Evolutionary conservation across 2,113 vertebrate genomes (phyloP), one percentile per base, ranked within the genome.

Genomic region (Percopsis transmontana): DNA sequence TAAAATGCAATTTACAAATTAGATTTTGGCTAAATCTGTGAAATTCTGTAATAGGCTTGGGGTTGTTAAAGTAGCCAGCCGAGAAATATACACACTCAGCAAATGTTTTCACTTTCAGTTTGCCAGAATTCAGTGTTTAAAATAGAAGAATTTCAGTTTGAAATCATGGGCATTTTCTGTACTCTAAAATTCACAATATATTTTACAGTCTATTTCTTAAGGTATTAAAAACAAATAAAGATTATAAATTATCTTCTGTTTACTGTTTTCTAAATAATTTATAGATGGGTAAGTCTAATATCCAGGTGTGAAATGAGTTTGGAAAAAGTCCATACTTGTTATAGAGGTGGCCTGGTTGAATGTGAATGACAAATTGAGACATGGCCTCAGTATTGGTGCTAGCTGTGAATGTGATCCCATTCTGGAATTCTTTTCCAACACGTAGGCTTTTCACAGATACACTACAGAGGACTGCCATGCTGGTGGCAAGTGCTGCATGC

Each of bases 341-440:
- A 69, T 82, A 66, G 65, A 70, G 81, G 79, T 72, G 52, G 75
- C 73, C 59, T 45, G 71, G 79, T 87, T 55, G 72, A 85, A 85
- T 63, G 76, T 74, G 80, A 66, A 82, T 84, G 86, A 87, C 83
- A 83, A 86, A 87, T 80, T 71, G 86, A 88, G 85, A 86, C 74
- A 69, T 51, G 79, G 85, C 68, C 81, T 57, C 65, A 38, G 77
- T 57, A 69, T 81, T 44, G 55, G 77, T 14, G 70, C 78, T 79
- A 75, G 77, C 79, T 82, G 86, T 86, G 81, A 79, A 88, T 81
- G 88, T 83, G 86, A 88, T 85, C 87, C 88, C 78, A 59, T 83
- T 84, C 84, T 84, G 88, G 87, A 90, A 90, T 91, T 88, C 87
- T 90, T 89, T 83, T 86, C 85, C 80, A 88, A 87, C 86, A 88